Evolutionary conservation across 2,888 invertebrate species (phyloP).

Genomic region (Platerodrilus igneus): DNA sequence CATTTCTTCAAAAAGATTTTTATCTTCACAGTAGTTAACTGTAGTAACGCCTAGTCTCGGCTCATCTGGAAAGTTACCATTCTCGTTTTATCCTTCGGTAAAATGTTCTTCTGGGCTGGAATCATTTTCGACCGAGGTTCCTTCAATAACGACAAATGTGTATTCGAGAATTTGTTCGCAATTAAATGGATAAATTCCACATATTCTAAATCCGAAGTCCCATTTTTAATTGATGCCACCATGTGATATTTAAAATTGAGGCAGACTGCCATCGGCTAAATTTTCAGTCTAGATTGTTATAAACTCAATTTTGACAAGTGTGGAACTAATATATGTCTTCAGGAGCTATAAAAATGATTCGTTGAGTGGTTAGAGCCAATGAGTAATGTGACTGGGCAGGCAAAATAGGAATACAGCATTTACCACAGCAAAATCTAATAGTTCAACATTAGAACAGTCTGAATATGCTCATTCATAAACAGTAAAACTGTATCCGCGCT

Average conservation of each 20-base stretch:
- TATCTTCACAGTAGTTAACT: constrained; percentile 10
- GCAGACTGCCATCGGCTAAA: constrained; percentile 1
- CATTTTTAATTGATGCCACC: constrained; percentile 5
- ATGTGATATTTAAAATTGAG: constrained; percentile 5
- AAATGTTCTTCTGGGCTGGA: neutral
- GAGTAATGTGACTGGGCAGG: constrained; percentile 5
- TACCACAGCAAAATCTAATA: constrained; percentile 2
- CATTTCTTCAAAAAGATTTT: constrained; percentile 14
- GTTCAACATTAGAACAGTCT: constrained; percentile 4
- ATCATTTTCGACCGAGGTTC: neutral
- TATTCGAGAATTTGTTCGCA: constrained; percentile 3
- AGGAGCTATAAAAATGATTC: too few species aligned
- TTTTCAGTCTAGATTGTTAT: constrained; percentile 4
- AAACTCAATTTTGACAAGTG: too few species aligned
- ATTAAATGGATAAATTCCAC: constrained; percentile 6
- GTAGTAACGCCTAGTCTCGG: neutral
- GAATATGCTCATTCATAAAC: constrained; percentile 2
- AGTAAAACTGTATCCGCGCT: neutral
- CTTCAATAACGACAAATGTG: constrained; percentile 1
- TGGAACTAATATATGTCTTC: constrained; percentile 1
- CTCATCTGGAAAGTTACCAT: neutral
- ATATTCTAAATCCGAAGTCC: constrained; percentile 4
- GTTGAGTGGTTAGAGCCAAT: too few species aligned
- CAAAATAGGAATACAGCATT: constrained; percentile 7
- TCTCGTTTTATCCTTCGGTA: neutral